A percentile compares a stretch with the other conserved stretches of the same genome.
Evolutionary conservation across 2,113 vertebrate genomes (phyloP).

Genomic region (Brachyistius frenatus): DNA sequence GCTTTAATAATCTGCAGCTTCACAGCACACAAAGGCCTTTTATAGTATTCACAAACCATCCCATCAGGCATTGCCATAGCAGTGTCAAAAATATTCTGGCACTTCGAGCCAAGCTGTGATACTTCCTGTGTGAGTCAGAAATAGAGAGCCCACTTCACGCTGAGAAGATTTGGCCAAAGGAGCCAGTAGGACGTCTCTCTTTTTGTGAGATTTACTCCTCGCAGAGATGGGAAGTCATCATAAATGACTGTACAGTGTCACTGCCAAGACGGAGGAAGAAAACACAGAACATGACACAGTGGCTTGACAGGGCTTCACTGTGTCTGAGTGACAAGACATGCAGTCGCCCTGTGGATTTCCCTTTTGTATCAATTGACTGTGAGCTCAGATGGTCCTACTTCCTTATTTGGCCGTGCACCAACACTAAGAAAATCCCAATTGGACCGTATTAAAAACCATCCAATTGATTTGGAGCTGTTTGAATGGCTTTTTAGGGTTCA

Average conservation of each 20-base stretch:
- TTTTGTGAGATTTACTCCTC: constrained; percentile 57
- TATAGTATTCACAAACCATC: constrained; percentile 14
- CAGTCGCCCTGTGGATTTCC: constrained; percentile 61
- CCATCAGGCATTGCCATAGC: constrained; percentile 36
- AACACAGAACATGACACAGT: constrained; percentile 12
- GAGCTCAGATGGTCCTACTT: constrained; percentile 66
- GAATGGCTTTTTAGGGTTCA: constrained; percentile 50
- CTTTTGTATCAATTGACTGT: constrained; percentile 65
- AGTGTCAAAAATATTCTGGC: constrained; percentile 48
- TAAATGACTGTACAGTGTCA: constrained; percentile 55
- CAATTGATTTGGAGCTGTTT: constrained; percentile 31
- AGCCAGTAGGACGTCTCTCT: constrained; percentile 57
- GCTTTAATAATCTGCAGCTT: constrained; percentile 9
- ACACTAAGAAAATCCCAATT: constrained; percentile 52
- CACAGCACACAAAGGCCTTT: constrained; percentile 41
- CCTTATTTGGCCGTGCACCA: constrained; percentile 63
- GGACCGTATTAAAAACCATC: constrained; percentile 38
- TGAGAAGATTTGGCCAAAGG: constrained; percentile 61
- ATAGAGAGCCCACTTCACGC: constrained; percentile 39
- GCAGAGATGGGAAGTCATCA: constrained; percentile 64
- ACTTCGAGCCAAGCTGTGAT: constrained; percentile 52
- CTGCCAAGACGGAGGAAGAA: constrained; percentile 34
- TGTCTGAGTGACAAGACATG: constrained; percentile 51
- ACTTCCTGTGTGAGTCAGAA: constrained; percentile 62
- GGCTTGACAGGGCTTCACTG: constrained; percentile 42